Evolutionary conservation across 2,888 invertebrate species (phyloP).

Genomic region (Melanostoma scalare): DNA sequence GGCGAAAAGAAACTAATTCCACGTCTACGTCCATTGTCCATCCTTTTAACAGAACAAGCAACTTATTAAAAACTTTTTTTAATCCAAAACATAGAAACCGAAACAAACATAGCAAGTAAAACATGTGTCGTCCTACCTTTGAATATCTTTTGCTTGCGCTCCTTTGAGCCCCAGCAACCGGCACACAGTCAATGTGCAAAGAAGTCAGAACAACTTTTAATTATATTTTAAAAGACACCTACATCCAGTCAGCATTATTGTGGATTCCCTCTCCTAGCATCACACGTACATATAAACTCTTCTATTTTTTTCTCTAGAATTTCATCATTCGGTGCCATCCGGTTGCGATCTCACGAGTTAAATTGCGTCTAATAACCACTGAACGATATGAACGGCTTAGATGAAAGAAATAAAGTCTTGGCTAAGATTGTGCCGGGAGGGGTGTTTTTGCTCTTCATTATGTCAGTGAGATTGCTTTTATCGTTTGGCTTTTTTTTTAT

Average conservation of each 20-base stretch:
- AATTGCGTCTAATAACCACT: conserved; percentile 64
- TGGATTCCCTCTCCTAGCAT: not conserved
- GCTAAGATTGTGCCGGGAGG: conserved; percentile 58
- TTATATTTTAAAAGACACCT: conserved; percentile 59
- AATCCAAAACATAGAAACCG: conserved; percentile 17
- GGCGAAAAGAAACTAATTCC: conserved; percentile 49
- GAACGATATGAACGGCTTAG: conserved; percentile 29
- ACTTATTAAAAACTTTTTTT: conserved; percentile 53
- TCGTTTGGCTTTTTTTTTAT: conserved; percentile 21
- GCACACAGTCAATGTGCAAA: not conserved
- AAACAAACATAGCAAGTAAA: conserved; percentile 3
- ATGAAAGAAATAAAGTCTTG: conserved; percentile 23
- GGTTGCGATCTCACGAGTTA: conserved; percentile 44
- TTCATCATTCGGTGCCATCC: conserved; percentile 39
- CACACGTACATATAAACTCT: not conserved
- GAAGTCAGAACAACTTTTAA: conserved; percentile 51
- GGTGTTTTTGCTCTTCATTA: conserved; percentile 43
- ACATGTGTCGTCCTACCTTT: not conserved
- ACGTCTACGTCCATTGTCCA: conserved; percentile 12
- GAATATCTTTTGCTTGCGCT: no score
- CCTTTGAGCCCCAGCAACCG: no score
- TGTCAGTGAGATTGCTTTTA: conserved; percentile 56
- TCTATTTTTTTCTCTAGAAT: not conserved
- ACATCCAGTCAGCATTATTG: conserved; percentile 6
- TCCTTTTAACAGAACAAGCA: conserved; percentile 4